These are phyloP conservation scores for Accipiter virgatus DNA, from an alignment of 2,113 vertebrate species.

Conservation along the genomic window DNA sequence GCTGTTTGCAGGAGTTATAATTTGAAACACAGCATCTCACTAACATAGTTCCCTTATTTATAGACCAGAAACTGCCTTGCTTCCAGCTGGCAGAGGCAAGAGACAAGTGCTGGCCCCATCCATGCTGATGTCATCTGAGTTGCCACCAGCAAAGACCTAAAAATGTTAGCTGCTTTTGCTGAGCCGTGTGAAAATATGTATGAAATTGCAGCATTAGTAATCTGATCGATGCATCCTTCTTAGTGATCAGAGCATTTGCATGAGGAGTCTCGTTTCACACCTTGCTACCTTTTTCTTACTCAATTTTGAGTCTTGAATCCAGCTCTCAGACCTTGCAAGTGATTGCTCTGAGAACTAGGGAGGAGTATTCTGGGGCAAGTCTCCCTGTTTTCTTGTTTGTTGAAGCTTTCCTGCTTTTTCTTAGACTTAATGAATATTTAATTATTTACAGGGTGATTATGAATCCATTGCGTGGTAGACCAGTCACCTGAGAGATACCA, in stretches of 20 bases:
- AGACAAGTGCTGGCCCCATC: not conserved
- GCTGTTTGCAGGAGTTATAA: not conserved
- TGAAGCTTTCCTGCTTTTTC: not conserved
- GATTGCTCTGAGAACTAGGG: not conserved
- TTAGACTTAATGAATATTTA: constrained; percentile 15
- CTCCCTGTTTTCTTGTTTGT: not conserved
- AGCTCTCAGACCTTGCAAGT: not conserved
- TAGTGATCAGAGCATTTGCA: not conserved
- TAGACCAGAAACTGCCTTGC: not conserved
- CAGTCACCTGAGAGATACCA: not conserved
- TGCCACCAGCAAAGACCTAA: not conserved
- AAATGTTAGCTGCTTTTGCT: not conserved
- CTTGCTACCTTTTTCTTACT: not conserved
- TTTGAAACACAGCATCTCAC: not conserved
- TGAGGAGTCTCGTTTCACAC: not conserved
- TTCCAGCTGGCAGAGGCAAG: not conserved
- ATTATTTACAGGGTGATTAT: constrained; percentile 18
- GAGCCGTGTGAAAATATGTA: not conserved
- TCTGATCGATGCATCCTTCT: not conserved
- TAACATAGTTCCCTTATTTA: not conserved
- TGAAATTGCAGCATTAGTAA: fast-evolving
- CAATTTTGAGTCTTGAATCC: not conserved
- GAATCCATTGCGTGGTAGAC: not conserved
- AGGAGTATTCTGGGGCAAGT: not conserved
- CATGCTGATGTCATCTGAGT: not conserved